Evolutionary conservation across 2,797 vertebrate species (phyloP).

Genomic region (Manis pentadactyla): DNA sequence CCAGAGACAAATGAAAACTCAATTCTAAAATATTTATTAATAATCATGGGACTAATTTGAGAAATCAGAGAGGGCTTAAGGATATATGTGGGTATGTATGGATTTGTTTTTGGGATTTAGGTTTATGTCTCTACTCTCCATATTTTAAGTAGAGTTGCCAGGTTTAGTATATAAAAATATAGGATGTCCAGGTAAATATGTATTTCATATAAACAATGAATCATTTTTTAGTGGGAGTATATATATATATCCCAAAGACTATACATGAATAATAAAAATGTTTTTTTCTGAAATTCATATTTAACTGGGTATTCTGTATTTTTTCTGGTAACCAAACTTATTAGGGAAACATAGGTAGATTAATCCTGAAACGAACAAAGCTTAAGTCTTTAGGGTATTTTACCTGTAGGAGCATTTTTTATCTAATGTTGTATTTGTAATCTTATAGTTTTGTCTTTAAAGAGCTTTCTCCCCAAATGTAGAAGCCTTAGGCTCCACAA

Average conservation of each 20-base stretch:
- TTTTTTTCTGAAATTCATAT: constrained; percentile 43
- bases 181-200: background rate
- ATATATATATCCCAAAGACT: background rate
- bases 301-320: background rate
- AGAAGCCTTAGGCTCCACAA: background rate
- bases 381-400: constrained; percentile 1
- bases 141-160: background rate
- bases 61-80: background rate
- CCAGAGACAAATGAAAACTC: constrained; percentile 8
- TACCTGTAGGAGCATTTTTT: background rate
- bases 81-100: background rate
- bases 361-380: background rate
- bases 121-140: background rate
- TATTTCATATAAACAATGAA: background rate
- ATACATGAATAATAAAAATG: background rate
- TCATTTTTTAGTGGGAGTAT: background rate
- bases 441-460: constrained; percentile 24
- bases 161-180: background rate
- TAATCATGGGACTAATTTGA: background rate
- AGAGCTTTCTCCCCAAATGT: background rate
- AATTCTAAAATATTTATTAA: constrained; percentile 40
- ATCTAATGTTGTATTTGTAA: background rate
- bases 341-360: background rate
- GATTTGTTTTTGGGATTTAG: background rate
- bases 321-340: background rate